These are phyloP conservation scores for Equus przewalskii DNA, from an alignment of 2,113 vertebrate species.

Conservation along the genomic window DNA sequence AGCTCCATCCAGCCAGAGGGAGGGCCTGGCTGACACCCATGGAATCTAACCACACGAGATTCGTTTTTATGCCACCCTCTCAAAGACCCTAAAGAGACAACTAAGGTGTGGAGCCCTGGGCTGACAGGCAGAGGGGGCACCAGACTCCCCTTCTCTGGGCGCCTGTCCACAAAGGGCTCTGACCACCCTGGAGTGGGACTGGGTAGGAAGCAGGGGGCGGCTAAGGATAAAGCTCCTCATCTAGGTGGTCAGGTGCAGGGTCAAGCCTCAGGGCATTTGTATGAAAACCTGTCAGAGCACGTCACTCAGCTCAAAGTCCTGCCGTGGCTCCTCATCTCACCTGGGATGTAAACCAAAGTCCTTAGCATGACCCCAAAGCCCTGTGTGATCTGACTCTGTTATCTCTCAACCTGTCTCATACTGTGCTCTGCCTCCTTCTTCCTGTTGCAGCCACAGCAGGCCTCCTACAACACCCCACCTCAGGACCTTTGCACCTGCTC, in stretches of 20 bases:
- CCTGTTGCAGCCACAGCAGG: not conserved
- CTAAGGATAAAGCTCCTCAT: not conserved
- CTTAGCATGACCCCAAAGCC: not conserved
- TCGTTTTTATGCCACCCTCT: no score
- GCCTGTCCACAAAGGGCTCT: not conserved
- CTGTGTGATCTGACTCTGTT: not conserved
- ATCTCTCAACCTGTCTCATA: not conserved
- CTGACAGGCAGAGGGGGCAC: not conserved
- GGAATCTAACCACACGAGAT: not conserved
- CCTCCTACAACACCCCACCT: not conserved
- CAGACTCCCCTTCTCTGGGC: not conserved
- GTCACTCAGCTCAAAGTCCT: not conserved
- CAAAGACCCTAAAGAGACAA: not conserved
- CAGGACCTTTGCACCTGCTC: not conserved
- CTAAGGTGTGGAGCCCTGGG: not conserved
- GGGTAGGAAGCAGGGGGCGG: not conserved
- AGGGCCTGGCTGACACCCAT: not conserved
- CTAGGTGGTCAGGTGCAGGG: not conserved
- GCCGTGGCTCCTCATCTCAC: not conserved
- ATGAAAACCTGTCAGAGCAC: slow-evolving; percentile 17
- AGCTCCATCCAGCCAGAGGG: not conserved
- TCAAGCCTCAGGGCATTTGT: not conserved
- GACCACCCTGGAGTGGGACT: not conserved
- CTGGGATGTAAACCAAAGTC: not conserved
- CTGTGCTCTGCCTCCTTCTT: not conserved